phyloP scores from a whole-genome alignment of 2,113 vertebrate genomes.

The Saccopteryx bilineata region DNA sequence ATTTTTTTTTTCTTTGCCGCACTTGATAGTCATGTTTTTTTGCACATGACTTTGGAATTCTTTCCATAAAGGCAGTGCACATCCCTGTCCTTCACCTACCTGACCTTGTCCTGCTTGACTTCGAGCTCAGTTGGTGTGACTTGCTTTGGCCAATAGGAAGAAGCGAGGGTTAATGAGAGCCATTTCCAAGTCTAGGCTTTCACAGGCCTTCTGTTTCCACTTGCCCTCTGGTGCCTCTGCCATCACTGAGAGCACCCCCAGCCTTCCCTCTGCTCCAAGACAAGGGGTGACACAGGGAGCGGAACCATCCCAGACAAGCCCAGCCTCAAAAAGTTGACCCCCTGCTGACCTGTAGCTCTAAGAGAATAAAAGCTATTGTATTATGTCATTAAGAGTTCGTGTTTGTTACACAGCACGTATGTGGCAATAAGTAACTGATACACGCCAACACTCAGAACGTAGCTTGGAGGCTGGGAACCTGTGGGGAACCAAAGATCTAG shows the following conservation, averaged over 20 bases:
- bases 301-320: neutral
- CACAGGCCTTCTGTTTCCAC: neutral
- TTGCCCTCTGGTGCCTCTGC: neutral
- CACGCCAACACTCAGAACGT: neutral
- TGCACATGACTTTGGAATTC: neutral
- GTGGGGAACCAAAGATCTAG: no score
- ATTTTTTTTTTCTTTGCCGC: neutral
- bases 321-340: neutral
- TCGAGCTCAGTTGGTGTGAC: neutral
- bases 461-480: neutral
- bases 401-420: neutral
- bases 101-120: neutral
- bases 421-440: neutral
- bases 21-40: neutral
- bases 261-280: neutral
- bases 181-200: neutral
- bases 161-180: neutral
- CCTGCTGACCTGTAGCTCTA: neutral
- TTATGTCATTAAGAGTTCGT: neutral
- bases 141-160: neutral
- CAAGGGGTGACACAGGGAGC: neutral
- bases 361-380: neutral
- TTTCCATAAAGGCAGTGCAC: neutral
- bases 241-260: neutral
- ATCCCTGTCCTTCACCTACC: accelerated